phyloP scores from a whole-genome alignment of 1,140 invertebrate species.

The Apis florea region DNA sequence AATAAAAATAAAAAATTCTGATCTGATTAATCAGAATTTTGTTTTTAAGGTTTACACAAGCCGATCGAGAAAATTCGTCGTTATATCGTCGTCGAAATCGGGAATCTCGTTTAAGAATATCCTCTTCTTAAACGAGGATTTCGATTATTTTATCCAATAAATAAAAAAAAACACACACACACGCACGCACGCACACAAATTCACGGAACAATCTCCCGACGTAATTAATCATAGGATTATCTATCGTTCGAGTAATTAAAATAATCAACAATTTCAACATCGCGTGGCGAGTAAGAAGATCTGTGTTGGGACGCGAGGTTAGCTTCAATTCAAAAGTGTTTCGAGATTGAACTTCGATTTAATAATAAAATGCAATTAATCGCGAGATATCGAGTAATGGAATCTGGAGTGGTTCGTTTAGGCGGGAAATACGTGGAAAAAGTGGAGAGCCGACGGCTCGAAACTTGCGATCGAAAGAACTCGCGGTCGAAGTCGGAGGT shows the following conservation, averaged over 20 bases:
- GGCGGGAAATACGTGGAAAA: conserved; percentile 8
- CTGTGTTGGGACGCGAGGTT: not conserved
- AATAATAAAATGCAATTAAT: conserved; percentile 1
- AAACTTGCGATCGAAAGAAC: conserved; percentile 10
- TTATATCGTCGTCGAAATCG: no score
- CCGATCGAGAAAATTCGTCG: no score
- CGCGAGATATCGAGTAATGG: not conserved
- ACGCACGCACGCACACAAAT: no score
- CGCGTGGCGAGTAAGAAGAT: no score
- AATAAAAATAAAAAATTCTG: no score
- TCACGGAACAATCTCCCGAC: no score
- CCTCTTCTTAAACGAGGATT: no score
- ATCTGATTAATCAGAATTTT: no score
- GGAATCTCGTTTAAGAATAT: no score
- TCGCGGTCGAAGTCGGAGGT: not conserved
- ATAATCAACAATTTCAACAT: not conserved
- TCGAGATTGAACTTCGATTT: not conserved
- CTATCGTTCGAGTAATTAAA: not conserved
- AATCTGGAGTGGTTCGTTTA: not conserved
- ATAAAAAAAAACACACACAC: no score
- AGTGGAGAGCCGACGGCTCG: not conserved
- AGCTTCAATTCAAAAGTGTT: not conserved
- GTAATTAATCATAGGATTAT: not conserved
- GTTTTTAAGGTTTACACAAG: no score
- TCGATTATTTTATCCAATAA: no score